Evolutionary conservation across 2,797 vertebrate species (phyloP).

Genomic region (Hozukius guyotensis): DNA sequence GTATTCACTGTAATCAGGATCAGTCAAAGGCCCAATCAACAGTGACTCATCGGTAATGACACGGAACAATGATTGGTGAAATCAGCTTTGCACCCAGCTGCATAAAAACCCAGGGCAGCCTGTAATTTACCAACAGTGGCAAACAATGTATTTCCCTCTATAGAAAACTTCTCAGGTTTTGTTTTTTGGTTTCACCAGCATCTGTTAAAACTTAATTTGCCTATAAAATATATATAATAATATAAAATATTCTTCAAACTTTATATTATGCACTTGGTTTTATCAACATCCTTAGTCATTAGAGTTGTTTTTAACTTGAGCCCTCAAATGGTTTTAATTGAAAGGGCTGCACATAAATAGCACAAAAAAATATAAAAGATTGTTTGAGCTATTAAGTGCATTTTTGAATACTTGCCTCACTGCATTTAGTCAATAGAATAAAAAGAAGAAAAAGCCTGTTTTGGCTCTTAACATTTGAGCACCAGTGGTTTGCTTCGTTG

Average conservation of each 20-base stretch:
- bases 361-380: not conserved
- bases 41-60: constrained; percentile 55
- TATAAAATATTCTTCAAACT: not conserved
- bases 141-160: not conserved
- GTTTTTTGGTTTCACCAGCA: not conserved
- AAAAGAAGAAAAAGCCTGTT: not conserved
- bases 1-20: constrained; percentile 47
- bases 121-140: not conserved
- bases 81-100: constrained; percentile 29
- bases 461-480: constrained; percentile 13
- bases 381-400: constrained; percentile 3
- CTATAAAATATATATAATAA: not conserved
- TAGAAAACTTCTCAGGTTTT: not conserved
- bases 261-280: not conserved
- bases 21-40: constrained; percentile 43
- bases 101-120: not conserved
- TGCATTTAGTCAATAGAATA: not conserved
- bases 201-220: not conserved
- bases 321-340: not conserved
- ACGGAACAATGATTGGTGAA: constrained; percentile 41
- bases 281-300: not conserved
- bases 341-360: not conserved
- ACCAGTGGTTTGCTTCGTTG: constrained; percentile 15
- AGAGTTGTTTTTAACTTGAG: not conserved
- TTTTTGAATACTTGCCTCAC: constrained; percentile 1